Evolutionary conservation across 2,888 invertebrate species (phyloP).

Genomic region (Drosophila planitibia): DNA sequence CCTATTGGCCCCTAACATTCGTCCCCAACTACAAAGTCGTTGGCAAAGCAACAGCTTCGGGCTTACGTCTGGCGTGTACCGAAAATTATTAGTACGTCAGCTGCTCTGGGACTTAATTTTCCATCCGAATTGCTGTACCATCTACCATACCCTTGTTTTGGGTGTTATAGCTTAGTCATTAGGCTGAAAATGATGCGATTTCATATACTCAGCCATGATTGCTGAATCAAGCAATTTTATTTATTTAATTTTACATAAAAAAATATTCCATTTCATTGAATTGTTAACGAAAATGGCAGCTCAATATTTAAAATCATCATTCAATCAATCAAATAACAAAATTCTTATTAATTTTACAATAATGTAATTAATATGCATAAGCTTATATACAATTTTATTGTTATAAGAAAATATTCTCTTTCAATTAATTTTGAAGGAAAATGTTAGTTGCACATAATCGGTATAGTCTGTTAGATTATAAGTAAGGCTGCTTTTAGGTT

Average conservation of each 20-base stretch:
- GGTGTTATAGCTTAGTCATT: conserved; percentile 9
- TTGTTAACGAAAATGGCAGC: not conserved
- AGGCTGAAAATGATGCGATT: not conserved
- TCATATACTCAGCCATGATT: not conserved
- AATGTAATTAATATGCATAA: too few species aligned
- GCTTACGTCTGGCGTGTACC: conserved; percentile 49
- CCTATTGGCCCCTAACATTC: conserved; percentile 7
- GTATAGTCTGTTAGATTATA: not conserved
- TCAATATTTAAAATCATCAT: not conserved
- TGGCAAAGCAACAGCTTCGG: conserved; percentile 57
- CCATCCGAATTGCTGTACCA: conserved; percentile 18
- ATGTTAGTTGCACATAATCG: not conserved
- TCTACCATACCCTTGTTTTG: not conserved
- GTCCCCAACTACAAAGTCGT: conserved; percentile 47
- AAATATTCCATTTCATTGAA: not conserved
- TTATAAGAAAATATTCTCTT: not conserved
- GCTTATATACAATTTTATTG: not conserved
- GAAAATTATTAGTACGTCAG: conserved; percentile 51
- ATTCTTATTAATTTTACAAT: not conserved
- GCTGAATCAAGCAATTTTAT: not conserved
- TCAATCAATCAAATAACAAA: not conserved
- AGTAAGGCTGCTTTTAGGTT: not conserved
- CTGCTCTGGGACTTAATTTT: conserved; percentile 36
- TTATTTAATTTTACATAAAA: not conserved
- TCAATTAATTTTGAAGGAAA: not conserved